Evolutionary conservation across 2,797 vertebrate genomes (phyloP), one percentile per base, ranked within the genome.

Genomic region (Eutrigla gurnardus): DNA sequence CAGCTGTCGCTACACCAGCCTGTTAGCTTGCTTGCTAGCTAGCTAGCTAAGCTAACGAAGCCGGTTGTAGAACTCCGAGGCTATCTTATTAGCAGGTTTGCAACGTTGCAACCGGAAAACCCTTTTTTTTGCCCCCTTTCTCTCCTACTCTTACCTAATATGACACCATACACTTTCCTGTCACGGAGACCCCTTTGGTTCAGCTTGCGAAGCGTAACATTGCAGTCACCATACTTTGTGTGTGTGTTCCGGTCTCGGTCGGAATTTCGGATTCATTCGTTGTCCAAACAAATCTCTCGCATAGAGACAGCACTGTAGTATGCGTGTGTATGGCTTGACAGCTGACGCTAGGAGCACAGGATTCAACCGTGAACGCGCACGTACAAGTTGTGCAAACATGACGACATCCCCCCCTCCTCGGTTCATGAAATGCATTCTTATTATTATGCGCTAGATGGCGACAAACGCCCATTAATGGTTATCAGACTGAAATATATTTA

Each of bases 241-340:
- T 64, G 11, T 6, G 18, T 64, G 57, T 59, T 73, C 62, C 75
- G 43, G 55, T 59, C 46, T 76, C 70, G 4, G 40, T 62, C 25
- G 40, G 66, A 77, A 80, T 75, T 75, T 58, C 72, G 32, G 55
- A 78, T 80, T 68, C 72, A 65, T 71, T 79, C 86, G 76, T 87
- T 83, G 73, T 87, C 75, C 75, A 91, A 87, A 90, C 90, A 87
- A 90, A 88, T 78, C 75, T 78, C 75, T 85, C 17, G 68, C 80
- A 60, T 70, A 70, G 73, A 75, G 68, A 89, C 82, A 54, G 83
- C 50, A 64, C 70, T 55, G 25, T 78, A 54, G 54, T 46, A 13
- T 55, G 73, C 59, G 81, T 45, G 86, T 61, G 70, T 25, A 3
- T 18, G 55, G 40, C 55, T 80, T 90, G 85, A 88, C 86, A 91